These are phyloP conservation scores for Penaeus japonicus DNA, from an alignment of 1,140 invertebrate genomes.

Conservation along the genomic window DNA sequence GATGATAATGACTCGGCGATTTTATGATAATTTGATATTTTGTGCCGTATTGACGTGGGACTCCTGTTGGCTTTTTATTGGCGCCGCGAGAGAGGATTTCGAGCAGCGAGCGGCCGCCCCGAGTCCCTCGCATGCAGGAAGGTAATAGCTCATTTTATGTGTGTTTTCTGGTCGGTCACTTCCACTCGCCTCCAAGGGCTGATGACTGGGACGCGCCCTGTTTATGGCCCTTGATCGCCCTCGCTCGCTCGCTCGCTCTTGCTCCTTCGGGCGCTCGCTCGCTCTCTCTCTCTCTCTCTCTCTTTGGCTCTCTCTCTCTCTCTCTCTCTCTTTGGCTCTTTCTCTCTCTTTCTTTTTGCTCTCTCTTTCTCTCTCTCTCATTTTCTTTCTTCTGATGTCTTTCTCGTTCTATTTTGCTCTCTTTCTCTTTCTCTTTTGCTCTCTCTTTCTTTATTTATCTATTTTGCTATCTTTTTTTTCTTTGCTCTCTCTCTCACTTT, in stretches of 20 bases:
- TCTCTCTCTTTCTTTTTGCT: no score
- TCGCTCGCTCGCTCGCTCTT: background rate
- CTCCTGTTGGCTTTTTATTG: slow-evolving; percentile 7
- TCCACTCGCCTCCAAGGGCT: background rate
- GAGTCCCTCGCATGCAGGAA: no score
- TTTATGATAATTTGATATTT: slow-evolving; percentile 8
- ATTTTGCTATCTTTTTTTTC: no score
- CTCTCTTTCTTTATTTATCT: no score
- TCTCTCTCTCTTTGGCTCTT: no score
- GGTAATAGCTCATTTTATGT: background rate
- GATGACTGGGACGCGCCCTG: background rate
- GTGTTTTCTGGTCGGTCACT: background rate
- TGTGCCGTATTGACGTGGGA: background rate
- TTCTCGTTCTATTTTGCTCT: no score
- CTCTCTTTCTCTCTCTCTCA: no score
- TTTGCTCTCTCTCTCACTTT: no score
- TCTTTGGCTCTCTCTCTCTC: background rate
- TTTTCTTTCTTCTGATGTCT: no score
- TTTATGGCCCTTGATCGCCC: background rate
- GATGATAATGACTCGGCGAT: background rate
- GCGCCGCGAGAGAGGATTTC: no score
- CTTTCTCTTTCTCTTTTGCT: no score
- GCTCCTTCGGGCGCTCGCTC: background rate
- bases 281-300: background rate
- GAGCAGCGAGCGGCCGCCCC: no score